phyloP scores from a whole-genome alignment of 2,888 invertebrate species.

The Acleris sparsana region DNA sequence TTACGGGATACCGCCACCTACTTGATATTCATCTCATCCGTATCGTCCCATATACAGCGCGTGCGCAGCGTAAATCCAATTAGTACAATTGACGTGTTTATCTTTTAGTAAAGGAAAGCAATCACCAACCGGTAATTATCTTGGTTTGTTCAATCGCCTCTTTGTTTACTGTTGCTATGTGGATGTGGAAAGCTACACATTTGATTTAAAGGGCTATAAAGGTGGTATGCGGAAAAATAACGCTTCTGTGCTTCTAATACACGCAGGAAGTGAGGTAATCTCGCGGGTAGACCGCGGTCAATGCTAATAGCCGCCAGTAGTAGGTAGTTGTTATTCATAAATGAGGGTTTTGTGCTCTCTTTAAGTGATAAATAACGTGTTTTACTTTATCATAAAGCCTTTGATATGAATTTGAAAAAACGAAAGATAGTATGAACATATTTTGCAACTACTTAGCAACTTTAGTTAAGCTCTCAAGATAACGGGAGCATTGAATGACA shows the following conservation, averaged over 20 bases:
- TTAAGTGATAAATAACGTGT: too few species aligned
- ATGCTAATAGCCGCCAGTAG: neutral
- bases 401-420: too few species aligned
- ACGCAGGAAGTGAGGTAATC: slow-evolving; percentile 25
- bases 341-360: too few species aligned
- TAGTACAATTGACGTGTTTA: slow-evolving; percentile 53
- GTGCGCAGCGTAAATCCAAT: slow-evolving; percentile 50
- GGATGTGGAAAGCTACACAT: slow-evolving; percentile 32
- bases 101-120: slow-evolving; percentile 43
- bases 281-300: neutral
- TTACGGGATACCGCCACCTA: neutral
- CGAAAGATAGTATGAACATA: too few species aligned
- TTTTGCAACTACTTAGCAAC: too few species aligned
- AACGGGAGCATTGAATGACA: too few species aligned
- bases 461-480: too few species aligned
- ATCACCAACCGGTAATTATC: slow-evolving; percentile 45
- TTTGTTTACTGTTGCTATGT: slow-evolving; percentile 34
- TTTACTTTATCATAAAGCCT: too few species aligned
- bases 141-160: slow-evolving; percentile 47
- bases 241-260: slow-evolving; percentile 5
- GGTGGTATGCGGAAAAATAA: slow-evolving; percentile 4
- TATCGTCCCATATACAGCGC: slow-evolving; percentile 24
- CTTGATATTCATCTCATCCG: slow-evolving; percentile 32
- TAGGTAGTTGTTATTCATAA: neutral
- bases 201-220: slow-evolving; percentile 24